Percentiles rank a stretch among this genome's conserved stretches.
These are phyloP conservation scores for Dufourea novaeangliae DNA, from an alignment of 1,140 invertebrate genomes.

Conservation along the genomic window DNA sequence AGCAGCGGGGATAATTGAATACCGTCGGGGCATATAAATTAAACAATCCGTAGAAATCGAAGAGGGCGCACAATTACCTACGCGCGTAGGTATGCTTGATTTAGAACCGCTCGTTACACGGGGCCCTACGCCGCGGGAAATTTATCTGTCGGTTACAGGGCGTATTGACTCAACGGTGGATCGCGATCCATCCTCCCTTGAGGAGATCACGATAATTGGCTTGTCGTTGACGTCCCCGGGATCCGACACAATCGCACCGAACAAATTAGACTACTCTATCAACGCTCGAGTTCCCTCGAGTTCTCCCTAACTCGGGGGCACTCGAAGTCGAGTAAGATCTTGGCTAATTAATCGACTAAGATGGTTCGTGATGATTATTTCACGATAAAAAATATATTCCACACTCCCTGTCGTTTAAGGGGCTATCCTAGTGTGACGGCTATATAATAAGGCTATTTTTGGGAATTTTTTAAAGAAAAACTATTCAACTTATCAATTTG, in stretches of 20 bases:
- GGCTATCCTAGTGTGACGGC: too few species aligned
- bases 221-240: background rate
- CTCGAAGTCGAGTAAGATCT: too few species aligned
- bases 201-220: background rate
- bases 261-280: constrained; percentile 1
- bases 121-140: too few species aligned
- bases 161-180: background rate
- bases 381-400: too few species aligned
- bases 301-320: too few species aligned
- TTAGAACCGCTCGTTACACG: constrained; percentile 8
- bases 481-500: too few species aligned
- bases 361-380: too few species aligned
- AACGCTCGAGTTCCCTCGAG: background rate
- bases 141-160: constrained; percentile 15
- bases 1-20: constrained; percentile 36
- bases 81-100: constrained; percentile 5
- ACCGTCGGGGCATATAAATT: constrained; percentile 12
- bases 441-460: too few species aligned
- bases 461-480: too few species aligned
- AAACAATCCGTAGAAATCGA: constrained; percentile 12
- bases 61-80: constrained; percentile 6
- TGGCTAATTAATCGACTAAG: too few species aligned
- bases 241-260: background rate
- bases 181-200: background rate
- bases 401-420: too few species aligned